Evolutionary conservation across 2,797 vertebrate species (phyloP).

Genomic region (Esox masquinongy): DNA sequence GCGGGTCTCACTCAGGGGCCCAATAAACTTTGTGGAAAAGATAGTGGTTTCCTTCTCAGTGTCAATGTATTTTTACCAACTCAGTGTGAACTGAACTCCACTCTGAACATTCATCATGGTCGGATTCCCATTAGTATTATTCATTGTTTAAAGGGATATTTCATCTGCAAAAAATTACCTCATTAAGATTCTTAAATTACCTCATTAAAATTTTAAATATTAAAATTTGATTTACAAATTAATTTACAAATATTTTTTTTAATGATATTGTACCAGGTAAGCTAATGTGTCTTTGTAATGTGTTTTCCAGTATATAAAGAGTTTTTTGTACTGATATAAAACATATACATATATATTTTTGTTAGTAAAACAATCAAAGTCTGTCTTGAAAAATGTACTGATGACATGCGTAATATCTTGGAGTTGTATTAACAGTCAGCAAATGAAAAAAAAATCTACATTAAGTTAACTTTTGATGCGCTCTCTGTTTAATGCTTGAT

Average conservation of each 20-base stretch:
- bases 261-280: too few relatives aligned
- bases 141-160: not conserved
- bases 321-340: not conserved
- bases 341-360: too few relatives aligned
- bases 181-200: not conserved
- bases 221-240: too few relatives aligned
- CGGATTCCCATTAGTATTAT: not conserved
- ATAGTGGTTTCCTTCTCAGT: not conserved
- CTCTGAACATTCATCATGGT: not conserved
- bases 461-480: not conserved
- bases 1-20: conserved; percentile 3
- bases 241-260: not conserved
- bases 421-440: not conserved
- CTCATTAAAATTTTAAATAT: too few relatives aligned
- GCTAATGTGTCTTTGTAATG: too few relatives aligned
- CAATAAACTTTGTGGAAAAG: not conserved
- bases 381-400: too few relatives aligned
- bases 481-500: not conserved
- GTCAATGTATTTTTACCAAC: not conserved
- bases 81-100: not conserved
- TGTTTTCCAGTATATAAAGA: too few relatives aligned
- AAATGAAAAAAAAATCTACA: not conserved
- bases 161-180: not conserved
- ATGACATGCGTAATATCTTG: not conserved
- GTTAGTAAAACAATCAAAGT: too few relatives aligned